Evolutionary conservation across 2,797 vertebrate genomes (phyloP), one percentile per base, ranked within the genome.

Genomic region (Buphagus erythrorhynchus): DNA sequence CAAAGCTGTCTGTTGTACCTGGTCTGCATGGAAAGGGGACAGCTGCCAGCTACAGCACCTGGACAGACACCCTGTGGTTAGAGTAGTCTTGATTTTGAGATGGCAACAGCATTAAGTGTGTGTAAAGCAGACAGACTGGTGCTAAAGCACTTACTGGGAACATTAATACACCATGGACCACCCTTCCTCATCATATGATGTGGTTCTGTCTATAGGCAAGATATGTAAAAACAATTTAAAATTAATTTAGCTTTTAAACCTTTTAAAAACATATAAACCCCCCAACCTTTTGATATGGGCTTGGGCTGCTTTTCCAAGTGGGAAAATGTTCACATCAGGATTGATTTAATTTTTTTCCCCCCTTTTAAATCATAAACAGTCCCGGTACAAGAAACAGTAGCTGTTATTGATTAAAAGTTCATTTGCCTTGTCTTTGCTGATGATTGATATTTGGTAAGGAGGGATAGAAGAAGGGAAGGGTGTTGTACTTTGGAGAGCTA

Each of bases 371-470:
- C 95, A 98, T 98, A 98, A 98, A 97, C 98, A 98, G 96, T 95
- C 95, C 93, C 19, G 2, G 96, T 97, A 98, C 98, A 98, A 98
- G 98, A 97, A 98, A 98, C 97, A 96, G 97, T 98, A 98, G 98
- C 98, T 98, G 98, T 98, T 98, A 97, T 97, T 98, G 97, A 98
- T 98, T 98, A 98, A 98, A 98, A 98, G 96, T 98, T 97, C 97
- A 97, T 97, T 98, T 98, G 95, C 97, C 91, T 95, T 95, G 97
- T 97, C 94, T 97, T 96, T 97, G 90, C 88, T 95, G 97, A 97
- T 98, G 98, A 98, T 94, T 97, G 97, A 98, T 97, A 96, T 76
- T 97, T 96, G 94, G 96, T 97, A 93, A 94, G 95, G 84, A 91
- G 76, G 88, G 75, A 96, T 35, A 95, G 97, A 88, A 90, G 95